Evolutionary conservation across 1,140 invertebrate genomes (phyloP).

Genomic region (Paraescarpia echinospica): DNA sequence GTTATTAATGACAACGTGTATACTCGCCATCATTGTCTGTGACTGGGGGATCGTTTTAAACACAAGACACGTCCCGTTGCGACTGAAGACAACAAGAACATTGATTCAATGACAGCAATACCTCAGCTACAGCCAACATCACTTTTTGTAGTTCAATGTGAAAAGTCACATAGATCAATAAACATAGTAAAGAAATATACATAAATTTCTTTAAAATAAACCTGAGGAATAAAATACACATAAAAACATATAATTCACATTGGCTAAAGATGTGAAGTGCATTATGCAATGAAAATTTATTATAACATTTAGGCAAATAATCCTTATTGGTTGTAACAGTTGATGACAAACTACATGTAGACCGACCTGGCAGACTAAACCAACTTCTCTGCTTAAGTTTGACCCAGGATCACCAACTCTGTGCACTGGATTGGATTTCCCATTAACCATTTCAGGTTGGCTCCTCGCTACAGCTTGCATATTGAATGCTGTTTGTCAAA

Average conservation of each 20-base stretch:
- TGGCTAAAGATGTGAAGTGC: too few relatives aligned
- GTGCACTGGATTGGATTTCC: too few relatives aligned
- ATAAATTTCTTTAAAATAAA: neutral
- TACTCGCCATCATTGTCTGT: neutral
- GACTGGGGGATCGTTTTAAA: neutral
- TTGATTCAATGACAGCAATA: neutral
- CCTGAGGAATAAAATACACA: neutral
- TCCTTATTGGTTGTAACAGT: too few relatives aligned
- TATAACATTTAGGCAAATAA: neutral
- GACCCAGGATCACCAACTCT: too few relatives aligned
- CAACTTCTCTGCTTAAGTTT: too few relatives aligned
- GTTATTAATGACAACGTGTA: neutral
- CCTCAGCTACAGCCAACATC: neutral
- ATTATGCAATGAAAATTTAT: neutral
- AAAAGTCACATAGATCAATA: neutral
- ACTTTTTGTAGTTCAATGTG: neutral
- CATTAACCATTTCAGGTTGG: too few relatives aligned
- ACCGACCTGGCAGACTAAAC: too few relatives aligned
- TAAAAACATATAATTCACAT: too few relatives aligned
- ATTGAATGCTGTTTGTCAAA: too few relatives aligned
- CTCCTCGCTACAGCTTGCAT: too few relatives aligned
- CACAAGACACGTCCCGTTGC: neutral
- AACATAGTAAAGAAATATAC: neutral
- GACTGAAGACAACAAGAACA: neutral
- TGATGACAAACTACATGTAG: too few relatives aligned